Conservation (phyloP, 2,797 vertebrate genomes). For the Caiman crocodilus region DNA sequence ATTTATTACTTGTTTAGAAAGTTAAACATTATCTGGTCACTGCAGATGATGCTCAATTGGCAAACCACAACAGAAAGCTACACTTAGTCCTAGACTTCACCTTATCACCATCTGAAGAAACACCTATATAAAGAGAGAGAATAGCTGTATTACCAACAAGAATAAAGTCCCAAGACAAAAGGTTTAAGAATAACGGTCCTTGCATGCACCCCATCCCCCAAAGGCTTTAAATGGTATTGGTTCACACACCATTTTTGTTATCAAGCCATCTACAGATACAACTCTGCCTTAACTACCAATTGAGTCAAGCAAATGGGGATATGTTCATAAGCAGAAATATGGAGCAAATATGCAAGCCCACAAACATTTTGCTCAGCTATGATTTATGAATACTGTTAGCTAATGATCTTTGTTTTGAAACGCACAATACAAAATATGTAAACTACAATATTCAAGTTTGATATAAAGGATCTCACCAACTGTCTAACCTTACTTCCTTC, state of each 20-base stretch:
- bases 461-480: neutral
- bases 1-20: neutral
- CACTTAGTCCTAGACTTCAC: neutral
- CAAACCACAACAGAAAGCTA: neutral
- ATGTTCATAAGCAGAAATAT: neutral
- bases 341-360: neutral
- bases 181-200: neutral
- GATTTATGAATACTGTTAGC: neutral
- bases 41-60: neutral
- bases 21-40: neutral
- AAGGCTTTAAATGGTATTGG: neutral
- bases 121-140: neutral
- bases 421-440: slow-evolving; percentile 24
- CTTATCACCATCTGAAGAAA: neutral
- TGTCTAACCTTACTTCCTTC: neutral
- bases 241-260: neutral
- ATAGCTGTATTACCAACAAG: neutral
- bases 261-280: fast-evolving
- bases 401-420: slow-evolving; percentile 46
- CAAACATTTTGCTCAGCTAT: neutral
- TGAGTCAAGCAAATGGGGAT: fast-evolving
- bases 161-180: neutral
- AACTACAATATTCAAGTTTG: slow-evolving; percentile 7
- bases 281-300: neutral
- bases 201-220: neutral